Conservation (phyloP, 2,888 invertebrate genomes). For the Agonopterix heracliana region DNA sequence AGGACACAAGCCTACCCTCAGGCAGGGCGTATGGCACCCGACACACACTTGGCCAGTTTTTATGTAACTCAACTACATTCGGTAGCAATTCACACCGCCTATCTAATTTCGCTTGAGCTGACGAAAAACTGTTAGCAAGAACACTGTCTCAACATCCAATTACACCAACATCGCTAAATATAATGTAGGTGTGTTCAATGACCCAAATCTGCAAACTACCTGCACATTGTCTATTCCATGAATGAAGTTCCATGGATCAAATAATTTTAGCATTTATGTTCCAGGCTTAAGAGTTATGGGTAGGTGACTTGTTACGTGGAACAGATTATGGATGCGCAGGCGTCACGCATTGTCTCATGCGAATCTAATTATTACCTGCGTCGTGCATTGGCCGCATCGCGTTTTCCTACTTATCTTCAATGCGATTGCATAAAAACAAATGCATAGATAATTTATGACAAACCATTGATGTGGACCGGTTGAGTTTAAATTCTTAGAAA, state of each 20-base stretch:
- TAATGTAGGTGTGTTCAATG: conserved; percentile 10
- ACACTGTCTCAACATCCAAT: conserved; percentile 4
- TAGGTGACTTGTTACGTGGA: background rate
- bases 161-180: conserved; percentile 3
- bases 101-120: conserved; percentile 1
- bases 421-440: too few species aligned
- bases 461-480: too few species aligned
- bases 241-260: too few species aligned
- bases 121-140: conserved; percentile 6
- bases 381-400: background rate
- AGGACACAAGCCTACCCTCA: too few species aligned
- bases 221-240: too few species aligned
- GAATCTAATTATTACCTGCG: background rate
- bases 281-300: too few species aligned
- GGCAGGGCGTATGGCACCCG: too few species aligned
- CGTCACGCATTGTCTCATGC: conserved; percentile 14
- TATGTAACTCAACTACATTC: too few species aligned
- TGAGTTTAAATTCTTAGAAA: too few species aligned
- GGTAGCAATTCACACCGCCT: background rate
- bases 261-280: too few species aligned
- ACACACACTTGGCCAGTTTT: too few species aligned
- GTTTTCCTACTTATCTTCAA: background rate
- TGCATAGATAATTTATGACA: too few species aligned
- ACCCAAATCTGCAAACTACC: conserved; percentile 11
- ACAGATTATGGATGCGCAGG: background rate